Evolutionary conservation across 2,888 invertebrate species (phyloP), one percentile per base, ranked within the genome.

Genomic region (Anthophora plumipes): DNA sequence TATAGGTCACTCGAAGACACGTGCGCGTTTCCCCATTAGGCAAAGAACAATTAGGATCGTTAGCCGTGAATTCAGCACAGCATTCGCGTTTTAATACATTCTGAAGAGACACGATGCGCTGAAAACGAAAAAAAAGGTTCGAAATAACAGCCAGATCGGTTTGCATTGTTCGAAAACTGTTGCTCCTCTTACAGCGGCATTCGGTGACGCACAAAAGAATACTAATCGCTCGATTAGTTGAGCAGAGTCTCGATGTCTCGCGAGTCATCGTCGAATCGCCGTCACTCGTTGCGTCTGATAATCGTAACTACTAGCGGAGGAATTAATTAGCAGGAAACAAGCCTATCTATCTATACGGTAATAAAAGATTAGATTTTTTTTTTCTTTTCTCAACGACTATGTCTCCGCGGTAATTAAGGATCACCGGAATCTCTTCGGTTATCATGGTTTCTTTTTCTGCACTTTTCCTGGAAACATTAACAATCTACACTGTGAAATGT

Each of bases 1-100:
- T 77, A 72, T 83, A 63, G 83, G 84, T 83, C 77, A 67, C 20
- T 8, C 50, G 20, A 1, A 39, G 64, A 31, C 82, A 82, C 71
- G 69, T 74, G 71, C 37, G 52, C 37, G 52, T 69, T 54, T 66
- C 50, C 63, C 61, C 54, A 20, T 41, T 55, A 69, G 48, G 20
- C 59, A 9, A 12, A 60, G 61, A 70, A 80, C 74, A 80, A 77
- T 83, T 70, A 67, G 11, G 39, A 54, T 54, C 22, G 39, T 63
- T 67, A 73, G 39, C 64, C 46, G 37, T 9, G 50, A 46, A 43
- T 69, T 61, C 20, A 11, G 52, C 25, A 12, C 41, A 48, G 7
- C 17, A 7, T 43, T 46, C 37, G 5, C 37, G 20, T 17, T n/a
- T n/a, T 25, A 52, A 39, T 20, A 37, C 43, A 12, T 14, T 46